Evolutionary conservation across 2,113 vertebrate species (phyloP).

Genomic region (Polyodon spathula): DNA sequence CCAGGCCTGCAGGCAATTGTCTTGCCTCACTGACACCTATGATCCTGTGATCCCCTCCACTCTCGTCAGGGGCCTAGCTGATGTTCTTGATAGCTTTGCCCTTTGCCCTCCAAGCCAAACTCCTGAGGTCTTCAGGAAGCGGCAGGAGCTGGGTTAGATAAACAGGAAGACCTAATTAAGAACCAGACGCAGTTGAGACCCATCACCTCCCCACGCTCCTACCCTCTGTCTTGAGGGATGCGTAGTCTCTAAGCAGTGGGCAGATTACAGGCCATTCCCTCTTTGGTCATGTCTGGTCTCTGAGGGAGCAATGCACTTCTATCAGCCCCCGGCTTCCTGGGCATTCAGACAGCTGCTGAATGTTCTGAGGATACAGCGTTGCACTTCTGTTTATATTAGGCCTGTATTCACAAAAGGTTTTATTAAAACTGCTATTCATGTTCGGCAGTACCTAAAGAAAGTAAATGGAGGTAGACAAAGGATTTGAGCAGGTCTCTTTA

Average conservation of each 20-base stretch:
- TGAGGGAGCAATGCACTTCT: slow-evolving; percentile 6
- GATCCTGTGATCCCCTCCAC: slow-evolving; percentile 21
- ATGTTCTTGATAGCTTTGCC: slow-evolving; percentile 24
- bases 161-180: slow-evolving; percentile 23
- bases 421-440: no score
- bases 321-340: slow-evolving; percentile 1
- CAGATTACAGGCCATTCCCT: not conserved
- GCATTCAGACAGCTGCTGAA: not conserved
- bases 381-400: not conserved
- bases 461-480: no score
- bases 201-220: not conserved
- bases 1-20: not conserved
- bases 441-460: no score
- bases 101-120: slow-evolving; percentile 11
- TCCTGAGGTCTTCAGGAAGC: slow-evolving; percentile 24
- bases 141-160: not conserved
- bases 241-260: not conserved
- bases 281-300: slow-evolving; percentile 3
- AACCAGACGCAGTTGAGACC: slow-evolving; percentile 5
- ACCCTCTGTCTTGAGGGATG: not conserved
- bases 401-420: no score
- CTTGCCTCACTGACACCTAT: slow-evolving; percentile 10
- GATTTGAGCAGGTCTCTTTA: no score
- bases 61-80: slow-evolving; percentile 18
- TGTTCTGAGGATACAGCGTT: not conserved